Base-by-base conservation (phyloP, 23 tunicate species). In the Diplosoma virens region DNA sequence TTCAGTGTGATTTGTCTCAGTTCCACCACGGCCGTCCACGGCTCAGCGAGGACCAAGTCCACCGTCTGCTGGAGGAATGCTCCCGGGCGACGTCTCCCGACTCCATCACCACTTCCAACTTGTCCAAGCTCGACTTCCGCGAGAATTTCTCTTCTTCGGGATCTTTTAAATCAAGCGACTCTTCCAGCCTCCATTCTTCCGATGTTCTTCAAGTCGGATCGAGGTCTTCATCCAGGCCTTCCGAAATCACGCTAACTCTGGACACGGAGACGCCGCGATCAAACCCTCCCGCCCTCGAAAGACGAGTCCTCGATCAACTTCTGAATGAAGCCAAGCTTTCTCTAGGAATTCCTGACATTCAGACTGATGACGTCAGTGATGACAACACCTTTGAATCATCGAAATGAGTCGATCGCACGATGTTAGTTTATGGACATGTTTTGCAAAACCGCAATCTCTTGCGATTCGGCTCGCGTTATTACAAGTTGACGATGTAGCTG, bases 51-150 rank as follows among this genome's bases (percentile, higher is more conserved):
- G 78, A 87, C 2, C 86, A 87, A 29, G 47, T 87, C 9, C 80
- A 80, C 34, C 79, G 64, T n/a, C 56, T 87, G n/a, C 81, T 87
- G 36, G 85, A 66, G 11, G 93, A 87, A 66, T 87, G 82, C 55
- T 73, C 93, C 46, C 31, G 84, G 21, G 24, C 34, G 54, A 80
- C 84, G 11, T 80, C 84, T 4, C 84, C 84, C 3, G 37, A 53
- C 70, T 80, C 84, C 67, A 67, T 80, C 6, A 68, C 68, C 0
- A 80, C 84, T 7, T 67, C 84, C 33, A 34, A 58, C 53, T 56
- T 56, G 2, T 56, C 67, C 4, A 34, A 56, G 31, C 33, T 56
- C 3, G 80, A 58, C 30, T 56, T 56, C 53, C 53, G 27, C 18
- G 48, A 32, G 9, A 46, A 76, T 30, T 14, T 3, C 2, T 56